A percentile compares a stretch with the other conserved stretches of the same genome.
Evolutionary conservation across 1,140 invertebrate species (phyloP).

Genomic region (Zaprionus davidi): DNA sequence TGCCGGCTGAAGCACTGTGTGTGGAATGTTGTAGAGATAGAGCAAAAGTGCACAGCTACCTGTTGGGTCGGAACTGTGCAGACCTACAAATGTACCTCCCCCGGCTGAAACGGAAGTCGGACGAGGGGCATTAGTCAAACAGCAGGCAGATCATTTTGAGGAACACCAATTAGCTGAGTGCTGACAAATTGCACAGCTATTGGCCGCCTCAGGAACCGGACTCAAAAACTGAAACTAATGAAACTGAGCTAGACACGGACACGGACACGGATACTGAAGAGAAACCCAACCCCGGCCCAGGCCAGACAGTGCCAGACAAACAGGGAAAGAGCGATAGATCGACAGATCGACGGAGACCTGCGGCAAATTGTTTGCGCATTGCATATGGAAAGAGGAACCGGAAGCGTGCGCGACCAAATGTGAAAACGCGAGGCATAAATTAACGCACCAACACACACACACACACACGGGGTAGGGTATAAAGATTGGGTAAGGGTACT

Average conservation of each 20-base stretch:
- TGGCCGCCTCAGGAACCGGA: constrained; percentile 38
- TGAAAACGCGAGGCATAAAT: constrained; percentile 79
- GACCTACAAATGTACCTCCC: constrained; percentile 60
- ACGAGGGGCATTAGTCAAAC: constrained; percentile 75
- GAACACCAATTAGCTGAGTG: constrained; percentile 76
- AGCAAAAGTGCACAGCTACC: constrained; percentile 21
- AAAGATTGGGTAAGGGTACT: constrained; percentile 40
- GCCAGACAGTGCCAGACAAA: neutral
- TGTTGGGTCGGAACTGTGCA: constrained; percentile 7
- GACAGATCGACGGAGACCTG: neutral
- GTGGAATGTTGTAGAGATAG: constrained; percentile 43
- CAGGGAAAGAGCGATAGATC: neutral
- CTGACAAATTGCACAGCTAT: constrained; percentile 82
- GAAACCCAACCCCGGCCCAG: neutral
- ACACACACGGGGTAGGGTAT: constrained; percentile 15
- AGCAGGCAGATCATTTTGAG: constrained; percentile 66
- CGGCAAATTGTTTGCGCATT: constrained; percentile 45
- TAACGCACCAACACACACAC: constrained; percentile 45
- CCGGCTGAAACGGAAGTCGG: constrained; percentile 64
- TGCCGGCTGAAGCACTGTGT: constrained; percentile 44
- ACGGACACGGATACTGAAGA: constrained; percentile 4
- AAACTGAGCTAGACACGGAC: constrained; percentile 19
- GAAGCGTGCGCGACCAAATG: constrained; percentile 77
- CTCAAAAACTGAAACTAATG: constrained; percentile 1
- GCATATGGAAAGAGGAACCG: constrained; percentile 54